phyloP scores from a whole-genome alignment of 2,797 vertebrate genomes.

The Lacerta viridis region DNA sequence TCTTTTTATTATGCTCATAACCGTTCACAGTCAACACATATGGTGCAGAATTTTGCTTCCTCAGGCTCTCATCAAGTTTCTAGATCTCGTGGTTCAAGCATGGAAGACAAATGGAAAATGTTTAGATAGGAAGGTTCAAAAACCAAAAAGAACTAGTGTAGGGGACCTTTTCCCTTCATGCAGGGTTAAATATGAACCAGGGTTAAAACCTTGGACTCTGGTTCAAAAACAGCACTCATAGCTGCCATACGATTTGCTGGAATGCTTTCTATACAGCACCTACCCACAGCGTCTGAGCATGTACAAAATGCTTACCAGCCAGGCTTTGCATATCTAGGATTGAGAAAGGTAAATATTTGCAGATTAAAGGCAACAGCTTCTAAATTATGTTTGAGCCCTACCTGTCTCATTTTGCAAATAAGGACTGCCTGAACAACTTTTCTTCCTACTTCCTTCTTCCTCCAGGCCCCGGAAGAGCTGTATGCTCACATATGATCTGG shows the following conservation, averaged over 20 bases:
- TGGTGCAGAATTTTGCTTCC: neutral
- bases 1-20: neutral
- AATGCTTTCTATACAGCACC: neutral
- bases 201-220: neutral
- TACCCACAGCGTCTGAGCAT: neutral
- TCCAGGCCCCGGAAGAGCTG: neutral
- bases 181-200: neutral
- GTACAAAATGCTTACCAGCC: neutral
- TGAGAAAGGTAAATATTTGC: neutral
- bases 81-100: neutral
- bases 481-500: too few relatives aligned
- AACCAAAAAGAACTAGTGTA: neutral
- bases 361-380: neutral
- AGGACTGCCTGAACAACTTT: neutral
- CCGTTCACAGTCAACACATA: neutral
- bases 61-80: neutral
- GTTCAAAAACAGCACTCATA: neutral
- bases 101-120: neutral
- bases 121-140: neutral
- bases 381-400: neutral
- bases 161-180: neutral
- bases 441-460: neutral
- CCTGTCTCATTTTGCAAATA: neutral
- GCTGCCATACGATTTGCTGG: neutral
- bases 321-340: neutral